Conservation (phyloP, 2,888 invertebrate species). For the Stenolophus ochropezus region DNA sequence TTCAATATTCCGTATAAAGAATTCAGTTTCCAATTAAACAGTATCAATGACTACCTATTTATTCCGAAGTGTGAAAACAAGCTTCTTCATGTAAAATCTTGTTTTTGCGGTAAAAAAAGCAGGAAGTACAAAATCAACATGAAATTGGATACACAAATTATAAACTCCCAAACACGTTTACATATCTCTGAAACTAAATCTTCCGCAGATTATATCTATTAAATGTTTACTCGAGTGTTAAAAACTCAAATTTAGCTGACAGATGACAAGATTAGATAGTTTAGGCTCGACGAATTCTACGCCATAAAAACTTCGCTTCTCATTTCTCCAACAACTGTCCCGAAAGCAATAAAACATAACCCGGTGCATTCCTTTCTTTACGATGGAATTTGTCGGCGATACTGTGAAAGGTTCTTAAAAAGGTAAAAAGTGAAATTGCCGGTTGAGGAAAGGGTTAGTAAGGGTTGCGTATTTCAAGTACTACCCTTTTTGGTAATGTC, state of each 20-base stretch:
- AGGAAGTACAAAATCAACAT: background rate
- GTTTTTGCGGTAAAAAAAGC: background rate
- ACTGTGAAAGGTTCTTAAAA: slow-evolving; percentile 1
- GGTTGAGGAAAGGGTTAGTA: slow-evolving; percentile 31
- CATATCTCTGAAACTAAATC: background rate
- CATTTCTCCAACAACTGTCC: background rate
- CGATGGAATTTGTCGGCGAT: background rate
- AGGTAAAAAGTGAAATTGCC: slow-evolving; percentile 6
- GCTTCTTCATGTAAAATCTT: no score
- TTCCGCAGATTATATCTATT: background rate
- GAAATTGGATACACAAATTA: background rate
- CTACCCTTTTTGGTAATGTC: slow-evolving; percentile 39
- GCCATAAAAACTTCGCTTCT: background rate
- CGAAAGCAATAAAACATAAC: background rate
- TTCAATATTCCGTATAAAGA: no score
- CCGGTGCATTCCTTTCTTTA: background rate
- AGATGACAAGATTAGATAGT: background rate
- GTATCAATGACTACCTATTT: no score
- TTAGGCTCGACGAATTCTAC: background rate
- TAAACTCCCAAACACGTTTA: background rate
- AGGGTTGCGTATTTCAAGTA: background rate
- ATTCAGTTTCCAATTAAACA: no score
- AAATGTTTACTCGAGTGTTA: slow-evolving; percentile 3
- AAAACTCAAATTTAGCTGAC: slow-evolving; percentile 1
- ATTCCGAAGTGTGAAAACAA: no score